Percentiles rank a stretch among this genome's conserved stretches.
Evolutionary conservation across 1,140 invertebrate species (phyloP).

Genomic region (Drosophila repletoides): DNA sequence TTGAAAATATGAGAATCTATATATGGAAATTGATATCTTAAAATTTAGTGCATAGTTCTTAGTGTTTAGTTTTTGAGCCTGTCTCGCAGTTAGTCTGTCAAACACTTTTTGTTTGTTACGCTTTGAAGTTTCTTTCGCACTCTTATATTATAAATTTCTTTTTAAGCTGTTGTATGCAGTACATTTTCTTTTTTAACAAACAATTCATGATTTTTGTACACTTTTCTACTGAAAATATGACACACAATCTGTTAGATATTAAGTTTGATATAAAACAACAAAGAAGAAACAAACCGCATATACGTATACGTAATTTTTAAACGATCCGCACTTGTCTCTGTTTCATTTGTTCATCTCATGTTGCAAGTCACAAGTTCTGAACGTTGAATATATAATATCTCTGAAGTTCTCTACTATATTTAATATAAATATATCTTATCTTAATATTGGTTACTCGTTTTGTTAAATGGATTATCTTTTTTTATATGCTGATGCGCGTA

Average conservation of each 20-base stretch:
- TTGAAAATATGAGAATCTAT: constrained; percentile 50
- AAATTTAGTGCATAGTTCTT: constrained; percentile 39
- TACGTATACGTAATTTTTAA: background rate
- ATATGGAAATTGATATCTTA: constrained; percentile 32
- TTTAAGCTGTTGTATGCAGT: constrained; percentile 61
- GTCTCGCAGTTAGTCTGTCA: constrained; percentile 28
- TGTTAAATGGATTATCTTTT: constrained; percentile 67
- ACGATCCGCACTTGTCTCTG: constrained; percentile 48
- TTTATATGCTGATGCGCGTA: constrained; percentile 47
- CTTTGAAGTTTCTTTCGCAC: constrained; percentile 41
- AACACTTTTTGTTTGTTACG: constrained; percentile 37
- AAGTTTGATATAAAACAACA: constrained; percentile 22
- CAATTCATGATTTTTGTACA: constrained; percentile 49
- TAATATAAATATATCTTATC: constrained; percentile 8
- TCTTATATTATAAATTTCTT: constrained; percentile 20
- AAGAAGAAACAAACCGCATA: background rate
- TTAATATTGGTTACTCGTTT: constrained; percentile 66
- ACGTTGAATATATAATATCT: constrained; percentile 22
- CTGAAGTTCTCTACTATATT: constrained; percentile 54
- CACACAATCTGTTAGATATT: constrained; percentile 30
- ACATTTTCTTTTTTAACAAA: constrained; percentile 27
- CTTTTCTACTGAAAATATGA: constrained; percentile 36
- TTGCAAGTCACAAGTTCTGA: constrained; percentile 70
- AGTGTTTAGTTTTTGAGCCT: constrained; percentile 42
- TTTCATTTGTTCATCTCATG: constrained; percentile 71